Evolutionary conservation across 2,797 vertebrate species (phyloP), one percentile per base, ranked within the genome.

Genomic region (Molossus alvarezi): DNA sequence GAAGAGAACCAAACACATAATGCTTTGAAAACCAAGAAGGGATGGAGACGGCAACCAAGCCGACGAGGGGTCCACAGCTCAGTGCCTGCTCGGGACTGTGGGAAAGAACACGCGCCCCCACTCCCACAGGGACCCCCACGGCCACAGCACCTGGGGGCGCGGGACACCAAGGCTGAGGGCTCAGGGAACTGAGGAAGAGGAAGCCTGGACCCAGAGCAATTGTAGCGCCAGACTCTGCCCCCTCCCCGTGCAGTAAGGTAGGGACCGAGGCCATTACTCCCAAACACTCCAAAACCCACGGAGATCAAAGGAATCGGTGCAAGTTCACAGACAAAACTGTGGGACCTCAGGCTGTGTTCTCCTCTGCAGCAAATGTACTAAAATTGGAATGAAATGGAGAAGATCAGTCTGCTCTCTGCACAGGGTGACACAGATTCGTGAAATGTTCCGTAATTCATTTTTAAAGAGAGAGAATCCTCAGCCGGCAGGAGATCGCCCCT

Each of bases 221-320:
- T 15, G 6, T 0, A 4, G 23, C 11, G 25, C 1, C 9, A 0
- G 48, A 25, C 21, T 41, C 58, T 27, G 9, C 21, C 13, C 17
- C 25, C n/a, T n/a, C 45, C 17, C 14, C 20, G 4, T 0, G 62
- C 41, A 45, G 9, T 2, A 27, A 82, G 69, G 17, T 0, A 37
- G 29, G 21, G 14, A 20, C n/a, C 12, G 7, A 58, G 17, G 6
- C 48, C 9, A 4, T 25, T 3, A 33, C n/a, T 71, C 48, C n/a
- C 9, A 89, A 60, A 67, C 6, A 20, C n/a, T 9, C 41, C 53
- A 51, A 9, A 41, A 45, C 3, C 41, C 55, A 5, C 1, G 20
- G 10, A 71, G 58, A n/a, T 62, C 4, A 18, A 33, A 71, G 15
- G n/a, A 53, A n/a, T 41, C 11, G 14, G n/a, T 5, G 13, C 25